Conservation (phyloP, 2,113 vertebrate species). For the Bos javanicus region DNA sequence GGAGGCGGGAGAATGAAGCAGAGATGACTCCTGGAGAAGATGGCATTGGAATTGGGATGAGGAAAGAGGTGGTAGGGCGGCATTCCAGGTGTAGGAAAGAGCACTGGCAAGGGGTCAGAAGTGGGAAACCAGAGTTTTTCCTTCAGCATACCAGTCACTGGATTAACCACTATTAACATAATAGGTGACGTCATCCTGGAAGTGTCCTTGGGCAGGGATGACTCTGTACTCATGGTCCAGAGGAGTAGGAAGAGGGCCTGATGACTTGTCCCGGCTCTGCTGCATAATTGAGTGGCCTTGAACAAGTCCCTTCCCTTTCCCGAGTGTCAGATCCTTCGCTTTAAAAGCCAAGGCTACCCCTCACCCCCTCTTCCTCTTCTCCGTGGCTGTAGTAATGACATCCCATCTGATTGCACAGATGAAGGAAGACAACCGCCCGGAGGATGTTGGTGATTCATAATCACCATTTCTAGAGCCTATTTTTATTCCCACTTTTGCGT, state of each 20-base stretch:
- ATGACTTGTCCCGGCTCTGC: neutral
- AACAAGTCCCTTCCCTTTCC: neutral
- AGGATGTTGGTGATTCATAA: neutral
- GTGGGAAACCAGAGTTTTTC: neutral
- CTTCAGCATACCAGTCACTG: accelerated
- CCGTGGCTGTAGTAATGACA: neutral
- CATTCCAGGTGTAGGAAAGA: neutral
- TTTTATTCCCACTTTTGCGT: neutral
- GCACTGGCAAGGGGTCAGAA: neutral
- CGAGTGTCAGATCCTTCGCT: neutral
- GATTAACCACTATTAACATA: neutral
- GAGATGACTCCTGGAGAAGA: neutral
- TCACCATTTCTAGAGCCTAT: neutral
- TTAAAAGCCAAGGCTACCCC: neutral
- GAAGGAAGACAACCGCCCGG: neutral
- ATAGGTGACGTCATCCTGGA: neutral
- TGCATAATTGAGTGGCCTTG: neutral
- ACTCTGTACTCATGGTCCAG: neutral
- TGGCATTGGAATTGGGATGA: neutral
- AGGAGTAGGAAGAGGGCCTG: neutral
- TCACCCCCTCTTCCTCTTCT: neutral
- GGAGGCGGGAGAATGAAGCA: neutral
- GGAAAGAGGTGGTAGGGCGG: neutral
- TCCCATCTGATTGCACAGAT: accelerated
- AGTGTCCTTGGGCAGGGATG: neutral